These are phyloP conservation scores for Simalia tracyae DNA, from an alignment of 2,797 vertebrate species.

Conservation along the genomic window DNA sequence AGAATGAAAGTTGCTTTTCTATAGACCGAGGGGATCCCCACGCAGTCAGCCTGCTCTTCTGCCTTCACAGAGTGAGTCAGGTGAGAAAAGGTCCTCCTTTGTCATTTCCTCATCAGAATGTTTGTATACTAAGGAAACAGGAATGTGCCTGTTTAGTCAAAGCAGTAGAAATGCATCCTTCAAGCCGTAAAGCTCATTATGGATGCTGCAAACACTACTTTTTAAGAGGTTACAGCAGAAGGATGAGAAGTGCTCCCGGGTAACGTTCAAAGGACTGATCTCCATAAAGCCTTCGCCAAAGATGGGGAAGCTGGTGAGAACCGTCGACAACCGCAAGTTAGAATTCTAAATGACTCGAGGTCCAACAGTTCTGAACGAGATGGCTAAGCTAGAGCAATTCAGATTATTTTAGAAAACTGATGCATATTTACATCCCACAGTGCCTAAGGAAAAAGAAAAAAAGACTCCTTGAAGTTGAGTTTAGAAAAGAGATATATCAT, in stretches of 20 bases:
- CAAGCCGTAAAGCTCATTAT: constrained; percentile 65
- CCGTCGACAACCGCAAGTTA: no score
- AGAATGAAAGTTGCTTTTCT: neutral
- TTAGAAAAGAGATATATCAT: no score
- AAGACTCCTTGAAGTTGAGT: no score
- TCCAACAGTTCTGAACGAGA: no score
- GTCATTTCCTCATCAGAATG: constrained; percentile 37
- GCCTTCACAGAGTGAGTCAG: neutral
- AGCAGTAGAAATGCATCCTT: constrained; percentile 46
- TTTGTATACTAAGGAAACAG: constrained; percentile 49
- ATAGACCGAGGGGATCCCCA: constrained; percentile 27
- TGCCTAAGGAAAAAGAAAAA: no score
- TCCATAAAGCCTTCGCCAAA: constrained; percentile 55
- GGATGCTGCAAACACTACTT: constrained; percentile 9
- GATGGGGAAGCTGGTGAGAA: neutral
- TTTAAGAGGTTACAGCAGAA: constrained; percentile 65
- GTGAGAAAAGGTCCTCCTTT: constrained; percentile 6
- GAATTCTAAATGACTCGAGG: no score
- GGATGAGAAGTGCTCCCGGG: constrained; percentile 52
- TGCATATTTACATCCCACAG: no score
- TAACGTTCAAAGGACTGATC: constrained; percentile 49
- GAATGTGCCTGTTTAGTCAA: constrained; percentile 48
- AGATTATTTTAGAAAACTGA: no score
- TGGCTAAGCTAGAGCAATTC: no score
- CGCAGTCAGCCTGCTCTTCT: constrained; percentile 26